A percentile compares a stretch with the other conserved stretches of the same genome.
Conservation (phyloP, 2,888 invertebrate genomes). For the Fabriciana adippe region DNA sequence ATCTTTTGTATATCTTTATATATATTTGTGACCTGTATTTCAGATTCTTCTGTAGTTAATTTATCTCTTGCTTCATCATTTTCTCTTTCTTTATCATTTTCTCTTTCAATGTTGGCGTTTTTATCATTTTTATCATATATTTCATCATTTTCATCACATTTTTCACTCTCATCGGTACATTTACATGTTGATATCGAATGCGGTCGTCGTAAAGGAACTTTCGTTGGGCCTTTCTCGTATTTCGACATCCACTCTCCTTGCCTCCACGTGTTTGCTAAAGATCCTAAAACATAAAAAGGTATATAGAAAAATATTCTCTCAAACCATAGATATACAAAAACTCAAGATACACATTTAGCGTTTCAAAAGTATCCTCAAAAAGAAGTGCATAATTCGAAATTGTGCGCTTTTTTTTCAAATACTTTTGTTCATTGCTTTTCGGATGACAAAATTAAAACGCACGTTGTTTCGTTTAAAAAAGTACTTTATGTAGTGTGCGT, state of each 20-base stretch:
- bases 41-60: conserved; percentile 14
- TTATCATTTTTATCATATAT: conserved; percentile 2
- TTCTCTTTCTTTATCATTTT: not conserved
- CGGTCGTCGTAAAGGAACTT: conserved; percentile 57
- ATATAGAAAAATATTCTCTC: not conserved
- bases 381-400: no score
- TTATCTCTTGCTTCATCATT: conserved; percentile 11
- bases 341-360: no score
- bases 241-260: conserved; percentile 86
- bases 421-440: no score
- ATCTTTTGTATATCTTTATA: conserved; percentile 27
- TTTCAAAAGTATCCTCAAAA: no score
- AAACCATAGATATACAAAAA: not conserved
- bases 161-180: conserved; percentile 45
- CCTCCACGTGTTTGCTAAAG: conserved; percentile 91
- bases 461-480: no score
- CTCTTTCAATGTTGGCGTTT: not conserved
- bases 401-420: no score
- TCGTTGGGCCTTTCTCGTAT: conserved; percentile 62
- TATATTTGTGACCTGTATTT: conserved; percentile 7
- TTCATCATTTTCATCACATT: conserved; percentile 14
- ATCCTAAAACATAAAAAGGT: conserved; percentile 73
- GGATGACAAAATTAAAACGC: no score
- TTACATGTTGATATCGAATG: conserved; percentile 48
- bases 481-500: no score